Evolutionary conservation across 2,797 vertebrate genomes (phyloP), one percentile per base, ranked within the genome.

Genomic region (Loris lydekkerianus): DNA sequence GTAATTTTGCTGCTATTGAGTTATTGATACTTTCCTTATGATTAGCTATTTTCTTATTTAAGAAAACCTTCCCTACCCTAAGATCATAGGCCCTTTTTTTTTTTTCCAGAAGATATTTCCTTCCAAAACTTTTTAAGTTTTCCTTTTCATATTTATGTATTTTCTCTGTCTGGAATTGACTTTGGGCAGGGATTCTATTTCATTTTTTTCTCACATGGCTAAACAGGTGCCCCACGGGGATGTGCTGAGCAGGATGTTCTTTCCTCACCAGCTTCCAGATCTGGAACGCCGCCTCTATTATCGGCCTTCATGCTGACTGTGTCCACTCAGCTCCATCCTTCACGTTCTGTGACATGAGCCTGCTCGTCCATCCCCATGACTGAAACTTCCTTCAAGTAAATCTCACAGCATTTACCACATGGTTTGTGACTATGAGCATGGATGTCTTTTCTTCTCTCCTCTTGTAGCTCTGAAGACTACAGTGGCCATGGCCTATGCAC

Each of bases 71-170:
- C 18, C 27, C n/a, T 65, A 89, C 15, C 25, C 7, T 43, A 91
- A 93, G 43, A 72, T 31, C 27, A 46, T 13, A 56, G 14, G 46
- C 0, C 14, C 13, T 53, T 58, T 76, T 94, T 82, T 49, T 73
- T 80, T 5, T 49, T 73, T 80, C 3, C 25, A 85, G 53, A 96
- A 91, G 29, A 40, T 14, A 70, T 58, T 92, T 93, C 86, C 73
- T 94, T 82, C 9, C 23, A 83, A 27, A 86, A 76, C 65, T 72
- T 93, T 83, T 73, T 5, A 65, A 56, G 93, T 10, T 85, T 86
- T 81, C 40, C 37, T 91, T 94, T 97, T 93, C 34, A 84, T 49
- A 93, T 93, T 84, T 84, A 86, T 76, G 21, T 73, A 81, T 81
- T 88, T 31, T 88, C 81, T 75, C 83, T 21, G 53, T 46, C 53